phyloP scores from a whole-genome alignment of 2,888 invertebrate species.

The Pyrrhosoma nymphula region DNA sequence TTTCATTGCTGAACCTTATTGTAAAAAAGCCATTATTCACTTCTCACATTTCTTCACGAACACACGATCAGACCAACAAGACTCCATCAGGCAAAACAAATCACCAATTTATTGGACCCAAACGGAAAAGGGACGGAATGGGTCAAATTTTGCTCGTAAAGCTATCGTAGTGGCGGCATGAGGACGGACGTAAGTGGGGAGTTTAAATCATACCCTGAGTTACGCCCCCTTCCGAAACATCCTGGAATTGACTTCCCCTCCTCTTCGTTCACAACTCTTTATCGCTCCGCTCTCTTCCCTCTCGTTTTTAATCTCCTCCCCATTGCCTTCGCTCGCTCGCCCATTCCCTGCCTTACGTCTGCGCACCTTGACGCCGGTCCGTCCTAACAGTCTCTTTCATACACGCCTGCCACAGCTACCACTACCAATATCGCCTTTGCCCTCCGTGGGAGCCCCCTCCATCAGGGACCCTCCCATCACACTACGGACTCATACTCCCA shows the following conservation, averaged over 20 bases:
- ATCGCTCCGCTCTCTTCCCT: neutral
- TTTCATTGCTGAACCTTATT: too few relatives aligned
- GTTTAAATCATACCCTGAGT: neutral
- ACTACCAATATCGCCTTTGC: neutral
- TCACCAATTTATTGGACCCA: neutral
- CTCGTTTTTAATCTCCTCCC: neutral
- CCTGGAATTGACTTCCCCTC: neutral
- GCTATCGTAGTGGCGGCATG: neutral
- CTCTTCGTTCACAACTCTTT: neutral
- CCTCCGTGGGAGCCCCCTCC: neutral
- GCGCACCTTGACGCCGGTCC: neutral
- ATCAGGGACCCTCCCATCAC: neutral
- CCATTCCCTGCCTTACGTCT: conserved; percentile 6
- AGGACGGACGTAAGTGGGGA: neutral
- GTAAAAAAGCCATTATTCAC: too few relatives aligned
- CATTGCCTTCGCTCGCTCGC: neutral
- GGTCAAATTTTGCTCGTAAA: neutral
- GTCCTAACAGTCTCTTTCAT: neutral
- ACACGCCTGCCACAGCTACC: too few relatives aligned
- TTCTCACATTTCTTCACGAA: too few relatives aligned
- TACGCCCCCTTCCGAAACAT: neutral
- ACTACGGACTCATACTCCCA: neutral
- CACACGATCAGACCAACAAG: too few relatives aligned
- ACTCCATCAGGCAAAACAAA: neutral
- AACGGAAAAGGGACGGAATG: neutral